These are phyloP conservation scores for Gymnopithys bicolor DNA, from an alignment of 2,797 vertebrate genomes.

Conservation along the genomic window DNA sequence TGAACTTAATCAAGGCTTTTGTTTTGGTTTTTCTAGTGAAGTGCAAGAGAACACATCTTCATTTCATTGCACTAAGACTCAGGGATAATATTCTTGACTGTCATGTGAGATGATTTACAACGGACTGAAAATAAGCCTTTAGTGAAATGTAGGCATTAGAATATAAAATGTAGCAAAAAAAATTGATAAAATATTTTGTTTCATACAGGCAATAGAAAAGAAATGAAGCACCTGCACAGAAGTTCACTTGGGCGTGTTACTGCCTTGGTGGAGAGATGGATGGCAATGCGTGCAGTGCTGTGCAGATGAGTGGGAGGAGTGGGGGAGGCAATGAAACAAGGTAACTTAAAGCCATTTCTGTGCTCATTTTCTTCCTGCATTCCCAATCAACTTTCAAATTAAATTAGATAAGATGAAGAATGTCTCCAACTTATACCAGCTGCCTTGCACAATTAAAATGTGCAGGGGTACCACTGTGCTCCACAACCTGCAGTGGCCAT, in stretches of 20 bases:
- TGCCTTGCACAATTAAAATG: neutral
- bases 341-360: neutral
- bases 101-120: neutral
- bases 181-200: neutral
- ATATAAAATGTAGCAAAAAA: neutral
- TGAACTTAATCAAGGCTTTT: neutral
- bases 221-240: neutral
- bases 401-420: conserved; percentile 23
- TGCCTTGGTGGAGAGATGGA: neutral
- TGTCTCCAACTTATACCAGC: neutral
- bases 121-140: neutral
- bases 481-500: accelerated
- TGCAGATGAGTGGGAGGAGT: conserved; percentile 46
- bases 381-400: neutral
- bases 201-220: neutral
- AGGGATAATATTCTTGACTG: neutral
- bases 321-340: neutral
- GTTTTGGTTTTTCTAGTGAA: neutral
- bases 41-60: neutral
- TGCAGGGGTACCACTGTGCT: neutral
- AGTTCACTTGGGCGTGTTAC: neutral
- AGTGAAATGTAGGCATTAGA: neutral
- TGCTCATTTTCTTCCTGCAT: conserved; percentile 4
- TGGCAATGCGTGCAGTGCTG: neutral
- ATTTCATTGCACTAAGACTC: neutral